Evolutionary conservation across 2,113 vertebrate species (phyloP).

Genomic region (Hystrix cristata): DNA sequence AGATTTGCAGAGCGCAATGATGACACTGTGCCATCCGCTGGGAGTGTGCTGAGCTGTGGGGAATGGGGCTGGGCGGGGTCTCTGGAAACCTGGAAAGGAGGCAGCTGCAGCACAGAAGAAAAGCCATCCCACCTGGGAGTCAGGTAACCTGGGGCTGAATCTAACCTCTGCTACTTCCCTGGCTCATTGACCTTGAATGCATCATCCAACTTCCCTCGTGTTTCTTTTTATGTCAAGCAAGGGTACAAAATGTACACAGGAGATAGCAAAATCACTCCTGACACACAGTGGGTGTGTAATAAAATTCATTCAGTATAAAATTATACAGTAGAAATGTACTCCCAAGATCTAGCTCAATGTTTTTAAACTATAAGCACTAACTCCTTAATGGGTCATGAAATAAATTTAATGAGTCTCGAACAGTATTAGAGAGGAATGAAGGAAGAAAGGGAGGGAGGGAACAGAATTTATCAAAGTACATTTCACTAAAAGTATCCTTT

Average conservation of each 20-base stretch:
- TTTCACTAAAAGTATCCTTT: slow-evolving; percentile 51
- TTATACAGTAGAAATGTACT: neutral
- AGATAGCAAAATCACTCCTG: neutral
- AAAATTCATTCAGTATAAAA: neutral
- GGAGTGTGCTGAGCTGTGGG: neutral
- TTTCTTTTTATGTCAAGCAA: slow-evolving; percentile 29
- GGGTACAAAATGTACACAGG: neutral
- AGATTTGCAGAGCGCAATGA: neutral
- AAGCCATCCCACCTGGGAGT: neutral
- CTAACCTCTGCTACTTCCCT: neutral
- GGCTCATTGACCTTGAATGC: neutral
- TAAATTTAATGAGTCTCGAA: slow-evolving; percentile 51
- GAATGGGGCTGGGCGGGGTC: neutral
- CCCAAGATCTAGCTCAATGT: slow-evolving; percentile 4
- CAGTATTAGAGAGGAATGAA: neutral
- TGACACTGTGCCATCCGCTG: neutral
- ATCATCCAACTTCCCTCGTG: neutral
- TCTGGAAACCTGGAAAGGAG: neutral
- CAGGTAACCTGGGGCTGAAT: neutral
- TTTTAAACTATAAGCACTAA: slow-evolving; percentile 22
- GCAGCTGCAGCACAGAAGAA: neutral
- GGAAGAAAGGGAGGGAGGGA: neutral
- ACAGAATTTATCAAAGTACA: neutral
- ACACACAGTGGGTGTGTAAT: neutral
- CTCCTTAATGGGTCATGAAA: slow-evolving; percentile 29